These are phyloP conservation scores for Pachliopta kotzebuea DNA, from an alignment of 2,888 invertebrate genomes.

Conservation along the genomic window DNA sequence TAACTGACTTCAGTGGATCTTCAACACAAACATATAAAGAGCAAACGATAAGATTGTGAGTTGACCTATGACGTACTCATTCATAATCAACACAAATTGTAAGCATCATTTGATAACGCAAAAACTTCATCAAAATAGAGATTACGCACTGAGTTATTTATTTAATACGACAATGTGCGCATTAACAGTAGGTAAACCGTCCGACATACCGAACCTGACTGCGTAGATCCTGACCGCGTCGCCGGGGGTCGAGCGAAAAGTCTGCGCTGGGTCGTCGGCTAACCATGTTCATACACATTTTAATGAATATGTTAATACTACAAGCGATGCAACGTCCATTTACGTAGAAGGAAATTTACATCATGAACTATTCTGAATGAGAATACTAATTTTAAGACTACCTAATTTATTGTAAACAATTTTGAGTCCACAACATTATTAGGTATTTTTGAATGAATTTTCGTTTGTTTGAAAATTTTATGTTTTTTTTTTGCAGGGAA, in stretches of 20 bases:
- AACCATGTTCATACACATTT: slow-evolving; percentile 59
- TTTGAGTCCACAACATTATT: not conserved
- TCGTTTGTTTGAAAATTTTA: too few species aligned
- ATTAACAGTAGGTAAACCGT: slow-evolving; percentile 38
- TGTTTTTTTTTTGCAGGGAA: too few species aligned
- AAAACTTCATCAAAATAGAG: slow-evolving; percentile 64
- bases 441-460: too few species aligned
- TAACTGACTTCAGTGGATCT: slow-evolving; percentile 72
- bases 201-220: slow-evolving; percentile 37
- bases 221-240: slow-evolving; percentile 44
- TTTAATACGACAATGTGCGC: slow-evolving; percentile 45
- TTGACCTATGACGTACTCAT: slow-evolving; percentile 71
- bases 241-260: slow-evolving; percentile 58
- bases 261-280: slow-evolving; percentile 57
- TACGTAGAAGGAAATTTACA: slow-evolving; percentile 61
- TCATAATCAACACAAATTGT: slow-evolving; percentile 70
- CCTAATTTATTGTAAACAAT: not conserved
- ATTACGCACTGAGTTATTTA: slow-evolving; percentile 56
- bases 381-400: slow-evolving; percentile 30
- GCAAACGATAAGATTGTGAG: slow-evolving; percentile 70
- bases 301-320: slow-evolving; percentile 70
- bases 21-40: slow-evolving; percentile 77
- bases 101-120: slow-evolving; percentile 62
- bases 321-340: slow-evolving; percentile 61
- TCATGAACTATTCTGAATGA: slow-evolving; percentile 58